These are phyloP conservation scores for Nomada ferruginata DNA, from an alignment of 2,888 invertebrate genomes.

Conservation along the genomic window DNA sequence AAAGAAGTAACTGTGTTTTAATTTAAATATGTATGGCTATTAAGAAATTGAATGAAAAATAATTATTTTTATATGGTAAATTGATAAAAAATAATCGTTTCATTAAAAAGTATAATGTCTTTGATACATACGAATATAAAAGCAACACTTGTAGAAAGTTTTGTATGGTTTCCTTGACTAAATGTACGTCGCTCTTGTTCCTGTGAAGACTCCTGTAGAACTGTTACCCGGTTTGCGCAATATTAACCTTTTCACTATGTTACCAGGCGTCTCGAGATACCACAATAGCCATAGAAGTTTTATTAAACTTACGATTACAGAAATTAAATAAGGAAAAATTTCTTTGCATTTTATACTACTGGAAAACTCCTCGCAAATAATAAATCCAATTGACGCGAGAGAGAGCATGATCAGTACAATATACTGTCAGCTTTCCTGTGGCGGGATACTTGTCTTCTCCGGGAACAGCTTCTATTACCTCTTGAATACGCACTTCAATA, in stretches of 20 bases:
- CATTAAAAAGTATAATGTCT: too few relatives aligned
- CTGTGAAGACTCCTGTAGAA: background rate
- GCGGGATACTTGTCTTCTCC: constrained; percentile 51
- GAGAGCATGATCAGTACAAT: constrained; percentile 60
- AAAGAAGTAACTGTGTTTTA: too few relatives aligned
- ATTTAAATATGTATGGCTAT: background rate
- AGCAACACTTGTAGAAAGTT: too few relatives aligned
- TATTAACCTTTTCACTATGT: too few relatives aligned
- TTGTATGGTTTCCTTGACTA: too few relatives aligned
- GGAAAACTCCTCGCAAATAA: constrained; percentile 69
- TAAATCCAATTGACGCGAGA: constrained; percentile 70
- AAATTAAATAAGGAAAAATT: background rate
- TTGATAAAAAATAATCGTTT: too few relatives aligned
- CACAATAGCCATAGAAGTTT: background rate
- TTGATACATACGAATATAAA: too few relatives aligned
- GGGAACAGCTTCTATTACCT: background rate
- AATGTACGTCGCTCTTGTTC: too few relatives aligned
- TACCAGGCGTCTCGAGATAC: background rate
- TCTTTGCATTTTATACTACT: constrained; percentile 12
- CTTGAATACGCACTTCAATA: constrained; percentile 59
- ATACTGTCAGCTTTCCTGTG: constrained; percentile 70
- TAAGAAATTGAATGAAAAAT: background rate
- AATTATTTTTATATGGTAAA: too few relatives aligned
- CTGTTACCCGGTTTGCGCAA: background rate
- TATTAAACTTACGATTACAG: background rate